Conservation (phyloP, 2,113 vertebrate genomes). For the Rhodinocichla rosea region DNA sequence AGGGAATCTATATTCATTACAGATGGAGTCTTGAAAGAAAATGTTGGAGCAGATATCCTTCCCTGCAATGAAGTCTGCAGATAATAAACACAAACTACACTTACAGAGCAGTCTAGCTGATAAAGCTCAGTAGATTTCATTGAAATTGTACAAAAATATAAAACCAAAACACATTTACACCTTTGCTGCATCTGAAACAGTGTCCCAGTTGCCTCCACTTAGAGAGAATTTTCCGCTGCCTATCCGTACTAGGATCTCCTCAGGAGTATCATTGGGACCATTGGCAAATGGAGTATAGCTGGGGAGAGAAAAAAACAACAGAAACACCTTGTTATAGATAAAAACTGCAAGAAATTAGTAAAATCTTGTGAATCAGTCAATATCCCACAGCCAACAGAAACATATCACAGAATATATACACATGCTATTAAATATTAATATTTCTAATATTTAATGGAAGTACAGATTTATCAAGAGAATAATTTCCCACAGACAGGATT, state of each 20-base stretch:
- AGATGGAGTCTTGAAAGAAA: not conserved
- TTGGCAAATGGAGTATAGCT: constrained; percentile 97
- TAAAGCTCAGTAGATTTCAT: not conserved
- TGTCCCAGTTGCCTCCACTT: constrained; percentile 96
- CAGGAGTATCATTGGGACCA: constrained; percentile 94
- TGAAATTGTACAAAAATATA: not conserved
- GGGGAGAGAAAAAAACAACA: not conserved
- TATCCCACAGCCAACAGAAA: not conserved
- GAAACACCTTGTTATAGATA: not conserved
- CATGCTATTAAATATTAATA: not conserved
- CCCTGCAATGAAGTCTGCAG: not conserved
- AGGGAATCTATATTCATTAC: not conserved
- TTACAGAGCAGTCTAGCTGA: not conserved
- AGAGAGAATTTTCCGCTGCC: constrained; percentile 95
- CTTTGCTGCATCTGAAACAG: constrained; percentile 94
- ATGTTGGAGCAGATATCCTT: not conserved
- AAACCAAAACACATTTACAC: constrained; percentile 69
- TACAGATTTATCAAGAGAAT: not conserved
- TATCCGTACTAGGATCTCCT: constrained; percentile 93
- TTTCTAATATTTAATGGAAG: not conserved
- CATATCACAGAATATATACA: not conserved
- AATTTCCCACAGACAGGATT: not conserved
- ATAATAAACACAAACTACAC: not conserved
- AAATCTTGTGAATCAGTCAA: not conserved
- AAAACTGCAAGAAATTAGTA: not conserved